Evolutionary conservation across 2,888 invertebrate genomes (phyloP).

Genomic region (Zaprionus bogoriensis): DNA sequence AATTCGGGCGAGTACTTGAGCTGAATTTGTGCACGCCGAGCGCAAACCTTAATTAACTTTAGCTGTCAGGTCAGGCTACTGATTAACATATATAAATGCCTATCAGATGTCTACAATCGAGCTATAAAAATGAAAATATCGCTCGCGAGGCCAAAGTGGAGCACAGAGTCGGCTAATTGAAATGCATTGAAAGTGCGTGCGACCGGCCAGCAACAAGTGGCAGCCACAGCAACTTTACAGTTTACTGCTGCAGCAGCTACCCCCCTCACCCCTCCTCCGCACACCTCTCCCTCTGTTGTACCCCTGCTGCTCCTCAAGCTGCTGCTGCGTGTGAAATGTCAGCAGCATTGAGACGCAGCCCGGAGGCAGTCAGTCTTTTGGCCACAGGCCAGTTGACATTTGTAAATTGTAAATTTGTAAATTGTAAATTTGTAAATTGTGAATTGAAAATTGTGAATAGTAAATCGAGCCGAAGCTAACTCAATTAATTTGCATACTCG

Average conservation of each 20-base stretch:
- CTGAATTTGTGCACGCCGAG: conserved; percentile 43
- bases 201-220: conserved; percentile 41
- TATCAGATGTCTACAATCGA: conserved; percentile 72
- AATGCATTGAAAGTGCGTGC: conserved; percentile 77
- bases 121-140: conserved; percentile 54
- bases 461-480: conserved; percentile 43
- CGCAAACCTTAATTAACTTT: conserved; percentile 70
- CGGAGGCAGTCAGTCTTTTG: conserved; percentile 17
- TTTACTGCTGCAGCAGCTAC: no score
- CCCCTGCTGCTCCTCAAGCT: conserved; percentile 26
- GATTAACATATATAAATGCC: conserved; percentile 74
- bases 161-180: conserved; percentile 68
- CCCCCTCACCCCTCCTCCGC: no score
- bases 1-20: background rate
- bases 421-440: no score
- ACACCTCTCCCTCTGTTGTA: no score
- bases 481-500: conserved; percentile 65
- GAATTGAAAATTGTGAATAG: no score
- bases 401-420: no score
- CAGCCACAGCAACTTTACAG: conserved; percentile 11
- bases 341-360: conserved; percentile 32
- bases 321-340: conserved; percentile 71
- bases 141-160: conserved; percentile 69
- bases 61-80: conserved; percentile 66
- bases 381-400: conserved; percentile 51